Evolutionary conservation across 2,113 vertebrate species (phyloP).

Genomic region (Erinaceus europaeus): DNA sequence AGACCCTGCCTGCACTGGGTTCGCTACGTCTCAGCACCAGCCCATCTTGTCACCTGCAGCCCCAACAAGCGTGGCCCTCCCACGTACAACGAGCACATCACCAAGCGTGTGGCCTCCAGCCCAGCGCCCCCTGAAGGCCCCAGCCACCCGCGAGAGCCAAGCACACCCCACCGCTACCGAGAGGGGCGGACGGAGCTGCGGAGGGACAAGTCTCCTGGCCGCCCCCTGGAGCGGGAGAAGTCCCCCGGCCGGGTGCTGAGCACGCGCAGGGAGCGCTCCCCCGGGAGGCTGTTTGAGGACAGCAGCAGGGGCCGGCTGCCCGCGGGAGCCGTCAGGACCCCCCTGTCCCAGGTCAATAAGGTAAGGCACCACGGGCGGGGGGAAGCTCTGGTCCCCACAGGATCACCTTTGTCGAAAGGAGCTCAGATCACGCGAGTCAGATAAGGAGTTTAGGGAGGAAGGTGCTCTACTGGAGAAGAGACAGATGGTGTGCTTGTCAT

Average conservation of each 20-base stretch:
- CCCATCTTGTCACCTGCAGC: constrained; percentile 83
- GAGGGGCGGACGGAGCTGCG: constrained; percentile 96
- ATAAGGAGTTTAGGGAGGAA: too few relatives aligned
- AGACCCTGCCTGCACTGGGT: neutral
- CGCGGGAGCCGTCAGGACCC: constrained; percentile 90
- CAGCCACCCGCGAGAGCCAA: constrained; percentile 93
- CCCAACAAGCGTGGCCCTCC: constrained; percentile 98
- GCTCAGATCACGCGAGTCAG: too few relatives aligned
- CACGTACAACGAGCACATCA: constrained; percentile 98
- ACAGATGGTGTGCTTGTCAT: too few relatives aligned
- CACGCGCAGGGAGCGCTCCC: constrained; percentile 94
- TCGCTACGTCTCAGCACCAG: constrained; percentile 59
- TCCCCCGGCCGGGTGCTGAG: constrained; percentile 94
- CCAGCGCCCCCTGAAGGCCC: constrained; percentile 90
- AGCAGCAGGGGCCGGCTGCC: constrained; percentile 89
- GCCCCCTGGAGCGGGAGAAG: constrained; percentile 95
- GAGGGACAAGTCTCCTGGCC: constrained; percentile 96
- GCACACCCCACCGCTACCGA: constrained; percentile 96
- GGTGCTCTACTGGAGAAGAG: too few relatives aligned
- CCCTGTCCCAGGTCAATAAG: constrained; percentile 97
- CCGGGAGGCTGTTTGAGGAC: constrained; percentile 92
- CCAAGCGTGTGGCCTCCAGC: constrained; percentile 94
- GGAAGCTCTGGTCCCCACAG: too few relatives aligned
- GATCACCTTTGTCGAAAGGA: too few relatives aligned
- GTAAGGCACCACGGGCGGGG: constrained; percentile 72